Evolutionary conservation across 2,113 vertebrate genomes (phyloP).

Genomic region (Urocynchramus pylzowi): DNA sequence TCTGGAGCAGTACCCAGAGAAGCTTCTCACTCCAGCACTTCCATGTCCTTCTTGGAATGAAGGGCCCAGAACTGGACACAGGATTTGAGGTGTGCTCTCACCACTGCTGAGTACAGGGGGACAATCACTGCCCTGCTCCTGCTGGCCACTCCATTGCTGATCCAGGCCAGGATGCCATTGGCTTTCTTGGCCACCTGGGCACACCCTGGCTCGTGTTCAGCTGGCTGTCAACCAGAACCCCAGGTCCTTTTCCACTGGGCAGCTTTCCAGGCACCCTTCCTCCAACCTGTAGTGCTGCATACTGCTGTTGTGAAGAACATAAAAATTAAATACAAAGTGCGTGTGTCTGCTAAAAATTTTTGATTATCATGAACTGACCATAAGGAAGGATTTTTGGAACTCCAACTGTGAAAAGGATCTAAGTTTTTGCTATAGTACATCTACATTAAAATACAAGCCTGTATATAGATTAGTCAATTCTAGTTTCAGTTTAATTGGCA

Average conservation of each 20-base stretch:
- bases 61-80: not conserved
- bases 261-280: not conserved
- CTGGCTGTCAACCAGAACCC: not conserved
- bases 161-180: rapidly evolving
- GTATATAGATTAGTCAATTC: not conserved
- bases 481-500: not conserved
- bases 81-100: rapidly evolving
- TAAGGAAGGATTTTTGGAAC: not conserved
- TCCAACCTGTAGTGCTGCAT: too few species aligned
- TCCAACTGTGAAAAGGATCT: not conserved
- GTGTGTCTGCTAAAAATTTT: not conserved
- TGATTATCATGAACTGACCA: not conserved
- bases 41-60: not conserved
- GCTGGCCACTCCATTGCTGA: not conserved
- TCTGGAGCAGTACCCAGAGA: not conserved
- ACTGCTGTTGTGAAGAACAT: not conserved
- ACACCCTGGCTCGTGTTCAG: not conserved
- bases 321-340: not conserved
- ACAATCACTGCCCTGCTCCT: not conserved
- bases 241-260: not conserved
- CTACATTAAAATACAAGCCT: not conserved
- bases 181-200: not conserved
- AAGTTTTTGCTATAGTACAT: not conserved
- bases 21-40: too few species aligned
- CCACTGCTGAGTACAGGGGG: rapidly evolving